Percentiles rank a stretch among this genome's conserved stretches.
Evolutionary conservation across 1,140 invertebrate species (phyloP).

Genomic region (Arctopsyche grandis): DNA sequence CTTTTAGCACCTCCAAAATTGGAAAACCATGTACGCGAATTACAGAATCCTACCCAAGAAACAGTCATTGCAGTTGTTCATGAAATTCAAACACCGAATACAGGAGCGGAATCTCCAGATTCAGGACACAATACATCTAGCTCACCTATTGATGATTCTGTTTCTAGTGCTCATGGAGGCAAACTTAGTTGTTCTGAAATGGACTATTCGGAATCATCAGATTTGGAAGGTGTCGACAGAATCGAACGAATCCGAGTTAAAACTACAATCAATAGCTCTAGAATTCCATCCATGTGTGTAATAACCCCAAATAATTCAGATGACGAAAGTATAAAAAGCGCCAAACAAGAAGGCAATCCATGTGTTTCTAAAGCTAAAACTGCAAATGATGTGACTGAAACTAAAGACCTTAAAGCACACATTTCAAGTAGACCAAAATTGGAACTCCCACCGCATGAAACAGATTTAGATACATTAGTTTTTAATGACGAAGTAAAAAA

Average conservation of each 20-base stretch:
- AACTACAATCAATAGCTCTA: conserved; percentile 85
- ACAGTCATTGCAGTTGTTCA: conserved; percentile 49
- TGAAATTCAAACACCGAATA: conserved; percentile 36
- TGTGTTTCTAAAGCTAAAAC: neutral
- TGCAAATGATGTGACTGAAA: neutral
- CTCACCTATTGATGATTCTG: conserved; percentile 79
- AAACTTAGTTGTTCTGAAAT: conserved; percentile 76
- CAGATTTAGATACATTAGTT: conserved; percentile 53
- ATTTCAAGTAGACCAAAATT: conserved; percentile 61
- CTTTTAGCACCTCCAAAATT: neutral
- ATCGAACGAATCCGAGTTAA: conserved; percentile 86
- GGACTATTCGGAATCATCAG: conserved; percentile 83
- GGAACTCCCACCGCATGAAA: conserved; percentile 61
- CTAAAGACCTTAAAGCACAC: conserved; percentile 31
- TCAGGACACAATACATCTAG: conserved; percentile 84
- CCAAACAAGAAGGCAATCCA: conserved; percentile 23
- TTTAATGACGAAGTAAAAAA: conserved; percentile 49
- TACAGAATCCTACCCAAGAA: conserved; percentile 27
- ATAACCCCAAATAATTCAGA: conserved; percentile 89
- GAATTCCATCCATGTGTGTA: conserved; percentile 92
- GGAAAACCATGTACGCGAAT: neutral
- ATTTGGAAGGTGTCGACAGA: conserved; percentile 84
- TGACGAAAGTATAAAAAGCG: conserved; percentile 74
- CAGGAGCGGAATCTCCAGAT: conserved; percentile 76
- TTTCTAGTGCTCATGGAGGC: conserved; percentile 73